phyloP scores from a whole-genome alignment of 92 coral and sea anemone species.

The Desmophyllum pertusum region DNA sequence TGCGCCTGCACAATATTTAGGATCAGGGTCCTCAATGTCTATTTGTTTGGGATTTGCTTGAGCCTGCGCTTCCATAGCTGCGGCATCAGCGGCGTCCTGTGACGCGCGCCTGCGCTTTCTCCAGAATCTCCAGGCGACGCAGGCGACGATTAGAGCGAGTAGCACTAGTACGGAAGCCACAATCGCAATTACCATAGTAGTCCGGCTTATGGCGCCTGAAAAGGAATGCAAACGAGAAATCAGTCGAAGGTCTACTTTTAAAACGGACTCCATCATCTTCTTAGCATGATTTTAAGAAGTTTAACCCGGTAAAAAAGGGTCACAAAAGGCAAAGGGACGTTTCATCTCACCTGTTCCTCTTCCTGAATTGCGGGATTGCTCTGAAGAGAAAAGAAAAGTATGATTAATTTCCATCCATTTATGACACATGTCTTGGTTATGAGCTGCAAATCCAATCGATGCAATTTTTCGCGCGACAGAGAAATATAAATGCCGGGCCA shows the following conservation, averaged over 20 bases:
- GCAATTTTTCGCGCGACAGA: no score
- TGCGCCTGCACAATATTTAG: constrained; percentile 49
- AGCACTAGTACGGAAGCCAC: constrained; percentile 20
- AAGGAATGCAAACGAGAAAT: background rate
- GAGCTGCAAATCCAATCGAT: no score
- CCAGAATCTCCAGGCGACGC: constrained; percentile 72
- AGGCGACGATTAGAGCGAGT: constrained; percentile 52
- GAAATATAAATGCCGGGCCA: no score
- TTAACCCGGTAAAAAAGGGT: background rate
- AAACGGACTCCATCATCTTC: no score
- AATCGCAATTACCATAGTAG: constrained; percentile 34
- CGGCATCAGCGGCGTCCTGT: constrained; percentile 43
- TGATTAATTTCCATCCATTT: background rate
- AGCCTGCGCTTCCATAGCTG: constrained; percentile 26
- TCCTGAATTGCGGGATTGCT: constrained; percentile 5
- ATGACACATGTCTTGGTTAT: background rate
- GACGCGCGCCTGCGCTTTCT: constrained; percentile 60
- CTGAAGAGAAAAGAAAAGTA: background rate
- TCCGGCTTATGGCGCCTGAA: constrained; percentile 3
- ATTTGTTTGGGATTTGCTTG: constrained; percentile 39
- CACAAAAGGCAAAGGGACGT: no score
- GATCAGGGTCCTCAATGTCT: constrained; percentile 48
- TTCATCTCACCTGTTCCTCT: constrained; percentile 18
- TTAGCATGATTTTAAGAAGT: background rate
- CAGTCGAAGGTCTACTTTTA: background rate